A percentile compares a stretch with the other conserved stretches of the same genome.
phyloP scores from a whole-genome alignment of 2,113 vertebrate genomes.

The Hemiprocne comata region DNA sequence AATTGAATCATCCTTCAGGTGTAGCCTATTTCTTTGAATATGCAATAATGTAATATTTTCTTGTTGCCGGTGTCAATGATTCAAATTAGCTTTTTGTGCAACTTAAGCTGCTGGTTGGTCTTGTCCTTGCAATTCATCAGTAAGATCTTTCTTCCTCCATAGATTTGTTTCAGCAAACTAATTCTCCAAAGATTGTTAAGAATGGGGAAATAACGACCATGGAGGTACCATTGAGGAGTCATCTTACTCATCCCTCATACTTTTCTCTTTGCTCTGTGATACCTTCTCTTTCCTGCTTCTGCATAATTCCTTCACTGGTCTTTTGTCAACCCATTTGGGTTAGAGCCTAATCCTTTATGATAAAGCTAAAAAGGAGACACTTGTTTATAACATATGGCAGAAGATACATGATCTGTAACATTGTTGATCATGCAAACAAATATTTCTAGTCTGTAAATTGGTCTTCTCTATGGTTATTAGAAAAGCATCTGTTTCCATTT shows the following conservation, averaged over 20 bases:
- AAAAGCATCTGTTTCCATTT: constrained; percentile 6
- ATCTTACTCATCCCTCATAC: background rate
- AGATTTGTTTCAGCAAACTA: background rate
- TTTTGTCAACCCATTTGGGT: background rate
- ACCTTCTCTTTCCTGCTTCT: background rate
- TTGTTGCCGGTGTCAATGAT: background rate
- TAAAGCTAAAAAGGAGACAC: background rate
- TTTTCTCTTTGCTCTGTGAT: background rate
- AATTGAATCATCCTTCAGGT: background rate
- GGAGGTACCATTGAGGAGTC: too few relatives aligned
- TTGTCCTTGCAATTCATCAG: background rate
- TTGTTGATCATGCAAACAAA: background rate
- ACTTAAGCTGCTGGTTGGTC: background rate
- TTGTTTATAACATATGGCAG: background rate
- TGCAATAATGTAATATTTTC: background rate
- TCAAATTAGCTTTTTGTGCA: background rate
- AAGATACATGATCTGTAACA: background rate
- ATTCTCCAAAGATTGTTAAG: background rate
- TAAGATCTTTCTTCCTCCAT: background rate
- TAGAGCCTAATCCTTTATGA: background rate
- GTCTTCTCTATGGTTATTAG: background rate
- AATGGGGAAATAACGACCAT: background rate
- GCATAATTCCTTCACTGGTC: background rate
- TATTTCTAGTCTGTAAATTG: background rate
- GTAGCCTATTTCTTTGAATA: background rate